Evolutionary conservation across 2,113 vertebrate species (phyloP), one percentile per base, ranked within the genome.

Genomic region (Oryzias curvinotus): DNA sequence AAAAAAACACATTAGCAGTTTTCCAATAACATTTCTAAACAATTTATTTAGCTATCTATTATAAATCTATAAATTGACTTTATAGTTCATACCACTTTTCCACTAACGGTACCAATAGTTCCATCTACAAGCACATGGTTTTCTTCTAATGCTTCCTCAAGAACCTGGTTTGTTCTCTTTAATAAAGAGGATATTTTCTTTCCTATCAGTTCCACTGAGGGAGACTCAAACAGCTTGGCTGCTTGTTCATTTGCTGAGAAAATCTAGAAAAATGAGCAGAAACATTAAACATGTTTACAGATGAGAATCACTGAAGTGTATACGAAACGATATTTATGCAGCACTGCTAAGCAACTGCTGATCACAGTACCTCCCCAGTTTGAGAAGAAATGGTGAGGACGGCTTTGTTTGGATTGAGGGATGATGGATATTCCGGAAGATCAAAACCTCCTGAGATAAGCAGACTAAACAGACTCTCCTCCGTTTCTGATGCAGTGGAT

Each of bases 201-300:
- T 26, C 95, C 95, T 56, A 94, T 91, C 65, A 98, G 73, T 8
- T 94, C 92, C 14, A 85, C 65, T 50, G 86, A 77, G 14, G 87
- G 90, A 57, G 90, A 93, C 23, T 94, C 93, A 84, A 98, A 91
- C 51, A 97, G 83, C 52, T 86, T 92, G 85, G 92, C 94, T 4
- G 95, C 96, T 80, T 87, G 88, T 58, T 96, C 91, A 49, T 96
- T 98, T 62, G 91, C 94, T 62, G 95, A 92, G 17, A 95, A 72
- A 82, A 99, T 93, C 97, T 98, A 12, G 77, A 57, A 54, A 68
- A 26, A 43, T 44, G 0, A 57, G 43, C 41, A 45, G 4, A 53
- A 10, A 58, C 41, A 7, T 54, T 46, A 16, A 36, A 17, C 7
- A 48, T 16, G 48, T 36, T 19, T 28, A 42, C 1, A 47, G 8